Conservation (phyloP, 1,140 invertebrate genomes). For the Aricia agestis region DNA sequence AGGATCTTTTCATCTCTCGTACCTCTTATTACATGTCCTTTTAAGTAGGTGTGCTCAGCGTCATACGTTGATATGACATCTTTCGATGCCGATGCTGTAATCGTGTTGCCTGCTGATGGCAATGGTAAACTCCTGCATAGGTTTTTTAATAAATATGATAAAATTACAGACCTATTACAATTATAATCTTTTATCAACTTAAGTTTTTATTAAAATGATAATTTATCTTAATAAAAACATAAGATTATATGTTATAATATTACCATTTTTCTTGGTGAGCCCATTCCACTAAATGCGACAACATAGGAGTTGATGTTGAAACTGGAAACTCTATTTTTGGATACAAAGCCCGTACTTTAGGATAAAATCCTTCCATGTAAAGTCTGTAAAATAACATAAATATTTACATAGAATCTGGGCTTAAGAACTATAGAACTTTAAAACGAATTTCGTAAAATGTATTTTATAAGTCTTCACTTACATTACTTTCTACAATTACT, state of each 20-base stretch:
- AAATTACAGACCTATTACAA: no score
- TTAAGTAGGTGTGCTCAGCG: constrained; percentile 1
- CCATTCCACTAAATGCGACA: constrained; percentile 13
- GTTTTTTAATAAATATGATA: not conserved
- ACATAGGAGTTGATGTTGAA: constrained; percentile 43
- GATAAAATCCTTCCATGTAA: constrained; percentile 3
- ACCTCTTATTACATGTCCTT: constrained; percentile 9
- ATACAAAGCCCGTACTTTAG: constrained; percentile 52
- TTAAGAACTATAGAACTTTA: no score
- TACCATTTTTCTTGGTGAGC: constrained; percentile 14
- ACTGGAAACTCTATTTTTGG: constrained; percentile 68
- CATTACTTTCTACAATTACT: no score
- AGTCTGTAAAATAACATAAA: not conserved
- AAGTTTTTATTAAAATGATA: no score
- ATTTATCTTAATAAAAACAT: no score
- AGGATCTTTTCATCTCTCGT: not conserved
- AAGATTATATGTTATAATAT: not conserved
- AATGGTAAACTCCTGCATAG: constrained; percentile 16
- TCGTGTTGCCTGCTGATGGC: not conserved
- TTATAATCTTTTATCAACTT: no score
- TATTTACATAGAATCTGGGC: not conserved
- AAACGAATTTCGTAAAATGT: no score
- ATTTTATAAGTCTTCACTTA: no score
- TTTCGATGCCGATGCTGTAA: constrained; percentile 4
- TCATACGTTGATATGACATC: constrained; percentile 35